Evolutionary conservation across 2,797 vertebrate species (phyloP), one percentile per base, ranked within the genome.

Genomic region (Sebastolobus altivelis): DNA sequence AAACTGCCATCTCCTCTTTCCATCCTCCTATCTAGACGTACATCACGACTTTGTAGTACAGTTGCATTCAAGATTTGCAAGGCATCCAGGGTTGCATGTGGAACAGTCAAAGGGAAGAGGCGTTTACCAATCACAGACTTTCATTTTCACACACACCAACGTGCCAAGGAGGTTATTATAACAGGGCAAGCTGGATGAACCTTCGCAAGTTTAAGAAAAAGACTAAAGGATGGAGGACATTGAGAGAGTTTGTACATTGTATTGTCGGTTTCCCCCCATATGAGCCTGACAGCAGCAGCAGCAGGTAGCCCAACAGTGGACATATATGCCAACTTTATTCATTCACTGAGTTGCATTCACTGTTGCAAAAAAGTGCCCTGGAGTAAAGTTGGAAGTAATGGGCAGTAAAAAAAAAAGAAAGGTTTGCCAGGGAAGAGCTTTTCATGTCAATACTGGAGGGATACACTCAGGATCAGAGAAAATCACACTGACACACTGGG

Each of bases 321-420:
- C 29, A 72, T 70, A 16, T 20, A 38, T 67, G 31, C 55, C 33
- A 29, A 31, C 68, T 31, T 56, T 14, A 25, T 27, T 67, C 20
- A 55, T 38, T 78, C 56, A 43, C 60, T 54, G 22, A 72, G 55
- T 52, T 27, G 16, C 73, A 74, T 49, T 49, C 49, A 65, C 25
- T 38, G 61, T 56, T 66, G 13, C 29, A n/a, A 55, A 59, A 63
- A 63, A 35, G 31, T 25, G 33, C 20, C 68, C 61, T 54, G 56
- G 27, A 62, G 65, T 37, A n/a, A 65, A 66, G 49, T 33, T 72
- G 12, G 29, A 72, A 35, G 40, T n/a, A 43, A 25, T 38, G 18
- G 12, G 31, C 43, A 12, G 35, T 9, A 11, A 27, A 61, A 56
- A 46, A 11, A 18, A 22, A 60, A 67, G 18, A 38, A 43, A 43